Conservation (phyloP, 2,888 invertebrate genomes). For the Cantharis lateralis region DNA sequence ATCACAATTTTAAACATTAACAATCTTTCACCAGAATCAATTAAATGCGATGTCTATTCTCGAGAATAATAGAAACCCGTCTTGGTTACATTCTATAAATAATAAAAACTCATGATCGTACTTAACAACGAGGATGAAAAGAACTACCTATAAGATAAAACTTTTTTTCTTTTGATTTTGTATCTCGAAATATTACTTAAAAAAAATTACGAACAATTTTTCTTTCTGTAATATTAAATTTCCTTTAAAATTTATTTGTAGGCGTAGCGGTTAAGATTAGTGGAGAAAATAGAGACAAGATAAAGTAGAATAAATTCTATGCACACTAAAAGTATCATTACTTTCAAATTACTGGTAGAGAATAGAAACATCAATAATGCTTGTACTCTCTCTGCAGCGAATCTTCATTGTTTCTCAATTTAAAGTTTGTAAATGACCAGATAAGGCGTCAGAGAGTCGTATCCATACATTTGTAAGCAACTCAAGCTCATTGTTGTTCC, state of each 20-base stretch:
- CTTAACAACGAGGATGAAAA: not conserved
- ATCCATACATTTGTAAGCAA: not conserved
- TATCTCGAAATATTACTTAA: not conserved
- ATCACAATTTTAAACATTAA: not conserved
- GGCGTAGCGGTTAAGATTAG: not conserved
- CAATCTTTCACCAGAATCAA: not conserved
- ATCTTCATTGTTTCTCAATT: constrained; percentile 23
- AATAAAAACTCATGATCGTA: not conserved
- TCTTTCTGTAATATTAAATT: not conserved
- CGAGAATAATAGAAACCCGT: not conserved
- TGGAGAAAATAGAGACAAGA: not conserved
- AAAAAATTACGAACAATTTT: not conserved
- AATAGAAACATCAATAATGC: constrained; percentile 6
- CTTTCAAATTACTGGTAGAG: constrained; percentile 14
- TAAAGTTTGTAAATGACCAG: constrained; percentile 17
- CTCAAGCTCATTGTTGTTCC: not conserved
- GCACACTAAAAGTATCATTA: constrained; percentile 12
- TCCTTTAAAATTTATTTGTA: not conserved
- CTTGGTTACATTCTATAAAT: not conserved
- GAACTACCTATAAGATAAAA: not conserved
- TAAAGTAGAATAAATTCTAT: constrained; percentile 1
- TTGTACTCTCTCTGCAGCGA: constrained; percentile 7
- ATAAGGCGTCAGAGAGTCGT: constrained; percentile 7
- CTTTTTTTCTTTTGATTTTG: not conserved
- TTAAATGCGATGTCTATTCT: not conserved